Evolutionary conservation across 1,140 invertebrate genomes (phyloP), one percentile per base, ranked within the genome.

Genomic region (Galleria mellonella): DNA sequence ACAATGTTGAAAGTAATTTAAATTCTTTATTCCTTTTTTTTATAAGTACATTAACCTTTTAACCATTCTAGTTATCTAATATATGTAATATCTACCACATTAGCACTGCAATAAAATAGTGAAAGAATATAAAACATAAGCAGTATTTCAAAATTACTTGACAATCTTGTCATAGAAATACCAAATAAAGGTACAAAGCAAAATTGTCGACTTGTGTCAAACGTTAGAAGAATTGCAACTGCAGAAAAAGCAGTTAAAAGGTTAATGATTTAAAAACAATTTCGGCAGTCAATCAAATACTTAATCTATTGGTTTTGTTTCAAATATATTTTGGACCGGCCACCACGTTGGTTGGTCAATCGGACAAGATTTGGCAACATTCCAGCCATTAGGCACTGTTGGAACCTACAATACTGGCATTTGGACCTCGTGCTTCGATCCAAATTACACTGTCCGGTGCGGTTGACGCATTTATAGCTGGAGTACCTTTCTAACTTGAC

Each of bases 341-440:
- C 41, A 2, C 41, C 51, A 4, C 45, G 32, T 39, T 44, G 36
- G 13, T 29, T 39, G 8, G 17, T n/a, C 28, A 11, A 1, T 11
- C 47, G 36, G 1, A 56, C 48, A n/a, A 51, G 39, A 12, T 32
- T 13, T 9, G 41, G 27, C 27, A 40, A 6, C 55, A 58, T 58
- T 1, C 55, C 55, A 11, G 17, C 43, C 9, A 28, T 30, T 15
- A 53, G 13, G 14, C 55, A 58, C 10, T 38, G 48, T n/a, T 41
- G 14, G 15, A 48, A 58, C 31, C 55, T 46, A 23, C 55, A 56
- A 8, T 12, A 41, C 29, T 13, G 29, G 12, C 49, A 51, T 1
- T 1, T 5, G 7, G 38, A 15, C 29, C 49, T 39, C 6, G 32
- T 42, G 0, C 6, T 29, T 4, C 9, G 14, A 4, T 6, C 28